A percentile compares a stretch with the other conserved stretches of the same genome.
Evolutionary conservation across 2,113 vertebrate genomes (phyloP).

Genomic region (Hippocampus mohnikei): DNA sequence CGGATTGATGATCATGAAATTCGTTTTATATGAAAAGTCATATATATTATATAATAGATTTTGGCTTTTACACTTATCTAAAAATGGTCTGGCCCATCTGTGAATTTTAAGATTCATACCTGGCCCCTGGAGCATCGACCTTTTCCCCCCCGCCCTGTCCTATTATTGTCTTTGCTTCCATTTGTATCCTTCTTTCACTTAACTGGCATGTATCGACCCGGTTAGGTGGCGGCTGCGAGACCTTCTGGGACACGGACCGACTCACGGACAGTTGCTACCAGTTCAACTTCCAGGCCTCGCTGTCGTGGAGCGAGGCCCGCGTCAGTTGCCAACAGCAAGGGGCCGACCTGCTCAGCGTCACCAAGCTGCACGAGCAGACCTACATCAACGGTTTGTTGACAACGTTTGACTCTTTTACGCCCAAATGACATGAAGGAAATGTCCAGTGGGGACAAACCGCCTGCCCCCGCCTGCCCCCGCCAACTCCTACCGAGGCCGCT

Average conservation of each 20-base stretch:
- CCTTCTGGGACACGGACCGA: conserved; percentile 94
- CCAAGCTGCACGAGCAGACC: conserved; percentile 91
- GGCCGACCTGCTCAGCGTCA: conserved; percentile 92
- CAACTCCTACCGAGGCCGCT: neutral
- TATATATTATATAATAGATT: too few relatives aligned
- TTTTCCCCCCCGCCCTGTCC: neutral
- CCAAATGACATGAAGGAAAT: neutral
- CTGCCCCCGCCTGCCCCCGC: neutral
- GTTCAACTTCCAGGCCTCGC: conserved; percentile 93
- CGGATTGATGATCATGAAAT: too few relatives aligned
- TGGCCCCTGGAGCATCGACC: too few relatives aligned
- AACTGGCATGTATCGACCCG: neutral
- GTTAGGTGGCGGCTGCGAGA: conserved; percentile 81
- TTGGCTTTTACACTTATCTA: too few relatives aligned
- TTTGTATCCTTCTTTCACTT: neutral
- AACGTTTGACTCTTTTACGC: neutral
- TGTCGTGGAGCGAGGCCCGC: conserved; percentile 91
- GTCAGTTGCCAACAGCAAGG: conserved; percentile 93
- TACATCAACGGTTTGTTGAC: conserved; percentile 83
- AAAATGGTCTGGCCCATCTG: too few relatives aligned
- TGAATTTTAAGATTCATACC: too few relatives aligned
- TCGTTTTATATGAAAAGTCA: too few relatives aligned
- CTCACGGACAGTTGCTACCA: conserved; percentile 96
- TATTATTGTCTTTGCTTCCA: neutral
- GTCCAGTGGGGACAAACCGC: neutral